Evolutionary conservation across 2,797 vertebrate genomes (phyloP), one percentile per base, ranked within the genome.

Genomic region (Chiroxiphia lanceolata): DNA sequence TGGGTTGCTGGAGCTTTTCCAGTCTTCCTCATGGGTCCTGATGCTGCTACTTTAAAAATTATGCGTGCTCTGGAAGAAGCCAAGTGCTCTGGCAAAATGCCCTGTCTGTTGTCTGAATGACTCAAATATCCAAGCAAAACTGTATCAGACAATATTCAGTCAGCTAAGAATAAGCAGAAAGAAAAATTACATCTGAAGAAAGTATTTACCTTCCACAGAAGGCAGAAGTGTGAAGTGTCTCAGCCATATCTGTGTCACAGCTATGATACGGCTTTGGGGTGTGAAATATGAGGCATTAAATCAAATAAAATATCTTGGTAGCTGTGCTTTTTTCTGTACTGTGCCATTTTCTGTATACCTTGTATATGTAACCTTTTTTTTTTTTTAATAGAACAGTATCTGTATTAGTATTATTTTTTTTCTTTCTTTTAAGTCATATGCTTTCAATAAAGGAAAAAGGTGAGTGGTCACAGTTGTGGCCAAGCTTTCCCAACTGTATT

Each of bases 21-120:
- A 94, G 42, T 75, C 84, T 92, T 93, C 76, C 84, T 86, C 22
- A 27, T 45, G 72, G 83, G 82, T 57, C 76, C 65, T 86, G 87
- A 81, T 96, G 76, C 89, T 93, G 76, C 94, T 96, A 47, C 94
- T 95, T 96, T 54, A 87, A 89, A 94, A 94, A 90, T 89, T 63
- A 68, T 91, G 60, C 45, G 19, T 91, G 34, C 51, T 94, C 31
- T 87, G 68, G 68, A 78, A 60, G 70, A 82, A 91, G 87, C 89
- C 87, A 93, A 91, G 23, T 83, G 54, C 61, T 89, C 57, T 86
- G 93, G 91, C 87, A 96, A 71, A 81, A 44, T 61, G 69, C 82
- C 78, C 7, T 47, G 23, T 63, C 87, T 95, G 72, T 94, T 94
- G 77, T 93, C 68, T 92, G 84, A 87, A 57, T 65, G 67, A 65